Evolutionary conservation across 2,113 vertebrate species (phyloP), one percentile per base, ranked within the genome.

Genomic region (Melanostigma gelatinosum): DNA sequence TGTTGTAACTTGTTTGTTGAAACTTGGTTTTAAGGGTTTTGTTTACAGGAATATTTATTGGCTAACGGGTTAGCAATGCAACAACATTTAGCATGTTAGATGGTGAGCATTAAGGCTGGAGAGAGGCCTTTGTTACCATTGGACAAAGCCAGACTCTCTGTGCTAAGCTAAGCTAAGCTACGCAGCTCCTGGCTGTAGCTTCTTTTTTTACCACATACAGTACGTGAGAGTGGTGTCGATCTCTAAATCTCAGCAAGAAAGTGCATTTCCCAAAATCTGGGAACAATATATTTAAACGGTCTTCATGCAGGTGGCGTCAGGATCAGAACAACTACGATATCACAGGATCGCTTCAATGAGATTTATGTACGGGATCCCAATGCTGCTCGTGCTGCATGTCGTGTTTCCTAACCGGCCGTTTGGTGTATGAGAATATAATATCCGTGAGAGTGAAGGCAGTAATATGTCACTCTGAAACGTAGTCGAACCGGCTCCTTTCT

Each of bases 381-480:
- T 11, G 40, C 36, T 10, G 18, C 24, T 42, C n/a, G 8, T 13
- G 16, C 38, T 44, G 54, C 3, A 24, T 58, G 18, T 9, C 27
- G n/a, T 40, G n/a, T 11, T 71, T n/a, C 69, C 27, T 4, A 66
- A 34, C 32, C 8, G 20, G 71, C 52, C 11, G 36, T 27, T n/a
- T 4, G 13, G 20, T 61, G 27, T n/a, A 20, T 29, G 34, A 29
- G 13, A 74, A 82, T 44, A 75, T 55, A 57, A 70, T 70, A 75
- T 50, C 54, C 0, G 2, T 63, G 66, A 79, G 32, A 52, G 18
- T 18, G 38, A 73, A 32, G 29, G 0, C 27, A 65, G 27, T 20
- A 18, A 42, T 20, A 50, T 46, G 67, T 77, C 61, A 68, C 29
- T 55, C 73, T 80, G 4, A 67, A 27, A 72, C 55, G 22, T 38